Evolutionary conservation across 2,113 vertebrate species (phyloP), one percentile per base, ranked within the genome.

Genomic region (Nerophis lumbriciformis): DNA sequence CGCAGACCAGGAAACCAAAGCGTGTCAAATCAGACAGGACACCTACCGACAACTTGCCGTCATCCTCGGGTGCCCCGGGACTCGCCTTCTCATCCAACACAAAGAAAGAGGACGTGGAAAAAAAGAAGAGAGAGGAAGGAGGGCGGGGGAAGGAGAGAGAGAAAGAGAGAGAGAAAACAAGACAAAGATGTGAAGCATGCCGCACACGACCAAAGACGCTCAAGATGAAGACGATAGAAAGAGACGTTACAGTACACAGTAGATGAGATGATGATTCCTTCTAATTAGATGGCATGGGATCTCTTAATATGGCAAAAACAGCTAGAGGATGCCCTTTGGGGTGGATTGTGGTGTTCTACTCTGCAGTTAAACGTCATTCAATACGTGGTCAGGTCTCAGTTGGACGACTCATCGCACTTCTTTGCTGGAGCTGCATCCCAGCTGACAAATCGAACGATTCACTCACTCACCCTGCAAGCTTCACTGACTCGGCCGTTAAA

Each of bases 21-120:
- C 78, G 55, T 62, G 77, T 73, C 79, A 45, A 81, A 74, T 77
- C 80, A 75, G 78, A 83, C 88, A 75, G 74, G 69, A 90, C 55
- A 57, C 91, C 87, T 90, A 92, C 91, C 89, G 89, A 90, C 73
- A 90, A 66, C 78, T 91, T 91, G 83, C 87, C 79, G 47, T 90
- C 90, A 78, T 92, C 90, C 59, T 91, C 90, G 28, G 81, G 78
- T 8, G 78, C 73, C 72, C 47, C 83, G 15, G 89, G 88, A 84
- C 87, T 91, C 38, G 79, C 71, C 91, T 91, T 91, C 83, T 87
- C 86, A 83, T 85, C 84, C 85, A 82, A 85, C 74, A 88, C 78
- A 81, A 66, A 83, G 78, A 83, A 60, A n/a, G 28, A 48, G 45
- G 28, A 48, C 12, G 78, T 81, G 65, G 68, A 61, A 75, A 68